Percentiles rank a stretch among this genome's conserved stretches.
Evolutionary conservation across 2,113 vertebrate genomes (phyloP).

Genomic region (Marmota monax): DNA sequence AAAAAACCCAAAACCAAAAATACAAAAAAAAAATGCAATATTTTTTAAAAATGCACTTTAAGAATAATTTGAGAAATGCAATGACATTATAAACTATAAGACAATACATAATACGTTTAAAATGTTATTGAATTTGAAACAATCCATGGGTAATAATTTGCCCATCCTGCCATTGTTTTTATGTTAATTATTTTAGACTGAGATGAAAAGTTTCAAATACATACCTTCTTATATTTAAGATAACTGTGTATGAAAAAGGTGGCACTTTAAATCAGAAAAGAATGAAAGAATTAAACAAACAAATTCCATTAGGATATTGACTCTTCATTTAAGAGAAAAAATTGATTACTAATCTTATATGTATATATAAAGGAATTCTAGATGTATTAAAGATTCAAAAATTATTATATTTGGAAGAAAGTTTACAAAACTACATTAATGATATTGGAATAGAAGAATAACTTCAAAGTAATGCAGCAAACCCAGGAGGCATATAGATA

Average conservation of each 20-base stretch:
- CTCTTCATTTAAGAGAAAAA: slow-evolving; percentile 32
- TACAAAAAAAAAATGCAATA: too few species aligned
- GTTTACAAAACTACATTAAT: neutral
- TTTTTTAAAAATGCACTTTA: neutral
- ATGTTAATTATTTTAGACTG: neutral
- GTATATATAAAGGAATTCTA: neutral
- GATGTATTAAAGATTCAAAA: neutral
- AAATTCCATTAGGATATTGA: neutral
- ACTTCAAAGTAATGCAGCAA: neutral
- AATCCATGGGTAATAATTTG: slow-evolving; percentile 41
- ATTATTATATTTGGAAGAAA: slow-evolving; percentile 12
- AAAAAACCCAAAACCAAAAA: neutral
- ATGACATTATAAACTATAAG: neutral
- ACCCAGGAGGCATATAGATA: neutral
- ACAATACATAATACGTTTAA: neutral
- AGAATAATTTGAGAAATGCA: slow-evolving; percentile 4
- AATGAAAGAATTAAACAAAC: neutral
- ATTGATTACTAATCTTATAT: neutral
- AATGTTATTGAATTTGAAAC: slow-evolving; percentile 25
- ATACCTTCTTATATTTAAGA: neutral
- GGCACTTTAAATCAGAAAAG: neutral
- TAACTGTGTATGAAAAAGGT: neutral
- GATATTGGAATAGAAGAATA: neutral
- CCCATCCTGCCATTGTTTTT: neutral
- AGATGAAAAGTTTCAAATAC: neutral